Base-by-base conservation (phyloP, 2,113 vertebrate genomes). In the Melanerpes formicivorus region DNA sequence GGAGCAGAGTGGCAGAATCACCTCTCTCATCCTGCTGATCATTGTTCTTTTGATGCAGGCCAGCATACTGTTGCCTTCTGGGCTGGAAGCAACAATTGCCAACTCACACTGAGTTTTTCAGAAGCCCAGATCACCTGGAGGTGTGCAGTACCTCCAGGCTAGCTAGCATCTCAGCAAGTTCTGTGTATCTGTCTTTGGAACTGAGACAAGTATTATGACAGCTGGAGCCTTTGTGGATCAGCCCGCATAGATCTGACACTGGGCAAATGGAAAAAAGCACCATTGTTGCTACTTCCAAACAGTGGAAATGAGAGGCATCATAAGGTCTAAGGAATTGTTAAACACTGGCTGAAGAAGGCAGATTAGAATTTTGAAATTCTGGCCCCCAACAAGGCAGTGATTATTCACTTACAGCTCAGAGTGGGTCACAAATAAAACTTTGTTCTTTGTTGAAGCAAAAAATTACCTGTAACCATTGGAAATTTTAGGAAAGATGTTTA, bases 311-410 rank as follows among this genome's bases (percentile, higher is more conserved):
- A 71, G 37, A 84, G 83, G 37, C 6, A 60, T 32, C 0, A 0
- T 60, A 60, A 88, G 2, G 10, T 26, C 21, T 58, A 46, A 30
- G n/a, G 37, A 54, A 69, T 19, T 0, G 0, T 2, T 86, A 29
- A 74, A 16, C 27, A 63, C 30, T 0, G 1, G n/a, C 69, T 11
- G 29, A 69, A 74, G 52, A 66, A 67, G 22, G 11, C 14, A 88
- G 44, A 69, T 22, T 56, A 70, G 25, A 60, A 75, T 65, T 88
- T 40, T 44, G 66, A 75, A 55, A 4, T 70, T 80, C 48, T 88
- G 65, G 30, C 56, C 52, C 84, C 65, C 54, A 75, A 16, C 4
- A 71, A 55, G 37, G 12, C 19, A 74, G 18, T 42, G 14, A 32
- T 62, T 14, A 11, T 84, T 78, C 19, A 54, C 6, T 78, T 84